Percentiles rank a stretch among this genome's conserved stretches.
Evolutionary conservation across 2,113 vertebrate species (phyloP).

Genomic region (Tragelaphus imberbis): DNA sequence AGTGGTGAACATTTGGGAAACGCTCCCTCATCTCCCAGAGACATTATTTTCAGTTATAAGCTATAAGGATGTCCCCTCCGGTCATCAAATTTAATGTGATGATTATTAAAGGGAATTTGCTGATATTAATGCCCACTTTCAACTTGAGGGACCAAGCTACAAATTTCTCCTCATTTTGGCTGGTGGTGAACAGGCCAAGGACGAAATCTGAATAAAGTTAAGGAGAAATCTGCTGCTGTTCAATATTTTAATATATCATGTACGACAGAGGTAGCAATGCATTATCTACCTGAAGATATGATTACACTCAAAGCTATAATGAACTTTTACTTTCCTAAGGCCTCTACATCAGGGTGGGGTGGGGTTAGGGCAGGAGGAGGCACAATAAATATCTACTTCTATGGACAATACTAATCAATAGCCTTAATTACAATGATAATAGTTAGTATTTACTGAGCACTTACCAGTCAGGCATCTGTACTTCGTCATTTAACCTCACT

Average conservation of each 20-base stretch:
- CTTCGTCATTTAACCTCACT: neutral
- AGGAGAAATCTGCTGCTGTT: neutral
- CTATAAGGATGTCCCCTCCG: conserved; percentile 17
- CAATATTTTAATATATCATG: conserved; percentile 27
- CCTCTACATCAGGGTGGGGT: neutral
- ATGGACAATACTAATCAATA: neutral
- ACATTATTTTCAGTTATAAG: conserved; percentile 50
- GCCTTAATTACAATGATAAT: neutral
- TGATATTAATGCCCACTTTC: conserved; percentile 63
- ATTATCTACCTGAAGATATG: neutral
- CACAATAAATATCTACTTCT: neutral
- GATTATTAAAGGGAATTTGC: conserved; percentile 64
- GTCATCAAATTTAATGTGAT: conserved; percentile 61
- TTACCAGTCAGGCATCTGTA: neutral
- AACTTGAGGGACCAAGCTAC: conserved; percentile 39
- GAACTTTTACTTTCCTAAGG: neutral
- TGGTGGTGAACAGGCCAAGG: neutral
- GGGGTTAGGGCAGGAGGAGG: accelerated
- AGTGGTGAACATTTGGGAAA: conserved; percentile 36
- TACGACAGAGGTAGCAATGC: neutral
- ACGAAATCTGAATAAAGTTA: conserved; percentile 35
- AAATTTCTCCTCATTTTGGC: conserved; percentile 42
- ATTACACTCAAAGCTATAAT: neutral
- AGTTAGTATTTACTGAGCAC: neutral
- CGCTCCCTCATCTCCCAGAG: neutral